A percentile compares a stretch with the other conserved stretches of the same genome.
These are phyloP conservation scores for Suricata suricatta DNA, from an alignment of 2,113 vertebrate genomes.

Conservation along the genomic window DNA sequence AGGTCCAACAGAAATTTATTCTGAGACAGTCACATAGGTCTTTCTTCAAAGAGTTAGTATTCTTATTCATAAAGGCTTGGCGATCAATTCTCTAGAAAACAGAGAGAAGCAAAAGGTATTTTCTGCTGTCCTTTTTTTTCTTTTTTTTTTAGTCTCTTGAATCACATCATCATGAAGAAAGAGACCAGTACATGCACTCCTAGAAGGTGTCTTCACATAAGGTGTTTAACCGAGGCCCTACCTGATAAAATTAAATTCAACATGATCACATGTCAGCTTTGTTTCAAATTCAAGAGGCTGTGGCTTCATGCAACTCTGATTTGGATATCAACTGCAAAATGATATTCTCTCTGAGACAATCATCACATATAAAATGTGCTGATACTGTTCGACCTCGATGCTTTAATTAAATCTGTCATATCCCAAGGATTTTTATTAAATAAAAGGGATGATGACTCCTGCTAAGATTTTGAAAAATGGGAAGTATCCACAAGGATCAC, in stretches of 20 bases:
- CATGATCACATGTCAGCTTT: constrained; percentile 33
- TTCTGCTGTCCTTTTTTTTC: not conserved
- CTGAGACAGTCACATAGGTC: not conserved
- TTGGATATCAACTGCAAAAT: constrained; percentile 50
- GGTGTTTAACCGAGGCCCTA: constrained; percentile 6
- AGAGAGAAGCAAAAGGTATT: not conserved
- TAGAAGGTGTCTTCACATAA: not conserved
- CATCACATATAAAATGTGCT: constrained; percentile 56
- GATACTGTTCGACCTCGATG: constrained; percentile 56
- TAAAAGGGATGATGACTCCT: constrained; percentile 49
- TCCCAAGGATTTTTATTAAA: constrained; percentile 66
- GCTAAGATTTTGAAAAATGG: constrained; percentile 24
- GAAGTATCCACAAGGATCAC: not conserved
- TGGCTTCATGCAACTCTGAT: constrained; percentile 46
- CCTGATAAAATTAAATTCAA: constrained; percentile 12
- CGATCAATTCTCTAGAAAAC: not conserved
- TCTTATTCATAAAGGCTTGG: not conserved
- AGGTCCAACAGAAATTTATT: not conserved
- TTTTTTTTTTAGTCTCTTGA: not conserved
- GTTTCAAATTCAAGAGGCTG: constrained; percentile 55
- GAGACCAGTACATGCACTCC: not conserved
- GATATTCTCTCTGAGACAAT: constrained; percentile 71
- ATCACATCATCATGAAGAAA: not conserved
- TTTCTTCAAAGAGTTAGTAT: not conserved
- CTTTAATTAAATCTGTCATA: constrained; percentile 66